A percentile compares a stretch with the other conserved stretches of the same genome.
Evolutionary conservation across 1,140 invertebrate species (phyloP).

Genomic region (Platorchestia sp.): DNA sequence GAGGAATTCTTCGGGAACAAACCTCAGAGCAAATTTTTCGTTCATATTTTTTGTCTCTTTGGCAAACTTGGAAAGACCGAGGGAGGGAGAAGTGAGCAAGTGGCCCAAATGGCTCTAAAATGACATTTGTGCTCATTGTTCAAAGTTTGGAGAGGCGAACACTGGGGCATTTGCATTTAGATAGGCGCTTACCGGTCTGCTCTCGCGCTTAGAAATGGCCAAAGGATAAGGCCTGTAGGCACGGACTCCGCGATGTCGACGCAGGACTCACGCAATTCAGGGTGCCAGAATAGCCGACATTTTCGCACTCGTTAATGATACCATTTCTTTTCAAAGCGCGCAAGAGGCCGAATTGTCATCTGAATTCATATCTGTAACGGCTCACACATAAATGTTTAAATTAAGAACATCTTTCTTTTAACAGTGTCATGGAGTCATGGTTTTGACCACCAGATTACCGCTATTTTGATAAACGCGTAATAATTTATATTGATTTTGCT

Average conservation of each 20-base stretch:
- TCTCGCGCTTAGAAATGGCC: constrained; percentile 27
- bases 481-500: neutral
- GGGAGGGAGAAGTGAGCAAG: constrained; percentile 52
- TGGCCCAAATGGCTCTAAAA: constrained; percentile 55
- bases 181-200: constrained; percentile 52
- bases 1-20: constrained; percentile 28
- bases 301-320: constrained; percentile 15
- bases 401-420: neutral
- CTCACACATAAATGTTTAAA: neutral
- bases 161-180: constrained; percentile 49
- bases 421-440: neutral
- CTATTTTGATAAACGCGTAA: neutral
- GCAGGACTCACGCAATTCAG: neutral
- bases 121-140: constrained; percentile 55
- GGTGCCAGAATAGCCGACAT: neutral
- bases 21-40: constrained; percentile 16
- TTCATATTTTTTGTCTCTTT: neutral
- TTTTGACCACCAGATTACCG: neutral
- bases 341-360: neutral
- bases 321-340: neutral
- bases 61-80: neutral
- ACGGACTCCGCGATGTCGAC: neutral
- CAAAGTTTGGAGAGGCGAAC: constrained; percentile 54
- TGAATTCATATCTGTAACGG: neutral
- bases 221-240: neutral